Conservation (phyloP, 1,140 invertebrate species). For the Galendromus occidentalis region DNA sequence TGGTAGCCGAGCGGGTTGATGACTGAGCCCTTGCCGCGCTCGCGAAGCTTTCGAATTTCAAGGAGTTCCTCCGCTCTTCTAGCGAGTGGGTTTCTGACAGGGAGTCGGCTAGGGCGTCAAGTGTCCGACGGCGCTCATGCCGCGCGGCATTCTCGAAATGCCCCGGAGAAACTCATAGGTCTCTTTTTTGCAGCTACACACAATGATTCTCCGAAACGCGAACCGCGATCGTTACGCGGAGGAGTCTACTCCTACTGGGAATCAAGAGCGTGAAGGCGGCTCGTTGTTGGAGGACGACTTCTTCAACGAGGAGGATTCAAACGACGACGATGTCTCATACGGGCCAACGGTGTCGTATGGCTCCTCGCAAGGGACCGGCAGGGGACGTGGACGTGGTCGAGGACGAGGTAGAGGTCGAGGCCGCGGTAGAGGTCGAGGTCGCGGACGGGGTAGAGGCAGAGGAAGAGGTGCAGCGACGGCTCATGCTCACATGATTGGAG, state of each 20-base stretch:
- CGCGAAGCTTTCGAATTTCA: no score
- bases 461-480: neutral
- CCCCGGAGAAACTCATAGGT: no score
- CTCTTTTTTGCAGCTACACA: neutral
- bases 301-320: constrained; percentile 11
- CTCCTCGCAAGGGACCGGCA: constrained; percentile 9
- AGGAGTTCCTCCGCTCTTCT: no score
- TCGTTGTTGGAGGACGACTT: constrained; percentile 12
- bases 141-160: no score
- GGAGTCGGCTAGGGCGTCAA: no score
- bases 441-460: neutral
- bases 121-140: no score
- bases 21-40: no score
- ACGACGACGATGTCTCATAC: constrained; percentile 7
- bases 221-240: constrained; percentile 5
- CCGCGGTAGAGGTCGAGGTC: constrained; percentile 13
- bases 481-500: neutral
- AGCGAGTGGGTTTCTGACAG: no score
- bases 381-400: constrained; percentile 18
- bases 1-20: no score
- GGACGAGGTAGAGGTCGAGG: constrained; percentile 18
- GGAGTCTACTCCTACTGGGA: neutral
- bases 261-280: constrained; percentile 2
- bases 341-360: constrained; percentile 8
- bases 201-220: constrained; percentile 10